These are phyloP conservation scores for Pseudorasbora parva DNA, from an alignment of 2,113 vertebrate species.

Conservation along the genomic window DNA sequence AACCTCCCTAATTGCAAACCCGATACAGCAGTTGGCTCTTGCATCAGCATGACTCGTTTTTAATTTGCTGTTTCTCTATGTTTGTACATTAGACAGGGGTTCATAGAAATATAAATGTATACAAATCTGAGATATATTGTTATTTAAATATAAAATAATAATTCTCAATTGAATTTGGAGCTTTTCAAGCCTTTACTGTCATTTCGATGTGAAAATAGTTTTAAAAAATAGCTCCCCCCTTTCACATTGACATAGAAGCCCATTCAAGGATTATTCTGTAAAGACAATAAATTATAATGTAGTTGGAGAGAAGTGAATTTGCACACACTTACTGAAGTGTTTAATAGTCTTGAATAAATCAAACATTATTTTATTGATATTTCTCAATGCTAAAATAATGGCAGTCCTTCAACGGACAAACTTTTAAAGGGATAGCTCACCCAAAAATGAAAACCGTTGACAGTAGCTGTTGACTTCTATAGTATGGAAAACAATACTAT, in stretches of 20 bases:
- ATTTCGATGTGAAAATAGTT: background rate
- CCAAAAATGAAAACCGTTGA: no score
- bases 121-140: background rate
- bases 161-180: background rate
- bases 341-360: background rate
- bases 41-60: constrained; percentile 21
- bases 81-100: background rate
- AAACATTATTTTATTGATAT: background rate
- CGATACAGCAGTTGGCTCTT: background rate
- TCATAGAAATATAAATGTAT: background rate
- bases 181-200: background rate
- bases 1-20: constrained; percentile 7
- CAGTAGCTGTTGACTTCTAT: no score
- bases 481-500: no score
- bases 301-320: background rate
- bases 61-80: background rate
- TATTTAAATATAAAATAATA: background rate
- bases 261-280: background rate
- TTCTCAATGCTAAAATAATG: background rate
- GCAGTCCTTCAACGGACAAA: background rate
- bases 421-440: background rate
- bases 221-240: no score
- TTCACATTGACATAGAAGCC: background rate
- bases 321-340: background rate
- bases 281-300: background rate